phyloP scores from a whole-genome alignment of 2,888 invertebrate species.

The Eurois occulta region DNA sequence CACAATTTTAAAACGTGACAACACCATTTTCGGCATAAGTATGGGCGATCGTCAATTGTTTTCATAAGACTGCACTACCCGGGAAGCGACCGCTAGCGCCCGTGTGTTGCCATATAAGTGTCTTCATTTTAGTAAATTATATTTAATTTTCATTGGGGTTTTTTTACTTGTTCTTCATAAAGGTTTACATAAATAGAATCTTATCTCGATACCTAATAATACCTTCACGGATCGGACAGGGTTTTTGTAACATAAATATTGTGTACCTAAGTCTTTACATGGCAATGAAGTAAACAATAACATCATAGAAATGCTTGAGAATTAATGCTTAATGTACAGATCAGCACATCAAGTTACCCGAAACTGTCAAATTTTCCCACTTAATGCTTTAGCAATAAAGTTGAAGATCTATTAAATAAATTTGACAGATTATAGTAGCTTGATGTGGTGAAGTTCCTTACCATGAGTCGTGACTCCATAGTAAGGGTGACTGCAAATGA shows the following conservation, averaged over 20 bases:
- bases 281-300: constrained; percentile 19
- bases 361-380: not conserved
- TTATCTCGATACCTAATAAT: too few species aligned
- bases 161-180: too few species aligned
- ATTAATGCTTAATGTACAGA: not conserved
- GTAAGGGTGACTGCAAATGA: not conserved
- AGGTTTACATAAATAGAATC: too few species aligned
- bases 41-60: too few species aligned
- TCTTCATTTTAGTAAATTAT: too few species aligned
- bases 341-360: not conserved
- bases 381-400: not conserved
- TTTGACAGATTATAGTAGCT: not conserved
- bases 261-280: constrained; percentile 22
- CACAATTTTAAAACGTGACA: too few species aligned
- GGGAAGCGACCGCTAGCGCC: too few species aligned
- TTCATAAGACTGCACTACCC: too few species aligned
- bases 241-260: not conserved
- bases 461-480: not conserved
- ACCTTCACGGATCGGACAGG: too few species aligned
- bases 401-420: not conserved
- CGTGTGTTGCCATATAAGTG: too few species aligned
- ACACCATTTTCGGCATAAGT: too few species aligned
- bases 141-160: too few species aligned
- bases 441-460: not conserved
- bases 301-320: not conserved